These are phyloP conservation scores for Benthosema pterotum DNA, from an alignment of 2,797 vertebrate species.

Conservation along the genomic window DNA sequence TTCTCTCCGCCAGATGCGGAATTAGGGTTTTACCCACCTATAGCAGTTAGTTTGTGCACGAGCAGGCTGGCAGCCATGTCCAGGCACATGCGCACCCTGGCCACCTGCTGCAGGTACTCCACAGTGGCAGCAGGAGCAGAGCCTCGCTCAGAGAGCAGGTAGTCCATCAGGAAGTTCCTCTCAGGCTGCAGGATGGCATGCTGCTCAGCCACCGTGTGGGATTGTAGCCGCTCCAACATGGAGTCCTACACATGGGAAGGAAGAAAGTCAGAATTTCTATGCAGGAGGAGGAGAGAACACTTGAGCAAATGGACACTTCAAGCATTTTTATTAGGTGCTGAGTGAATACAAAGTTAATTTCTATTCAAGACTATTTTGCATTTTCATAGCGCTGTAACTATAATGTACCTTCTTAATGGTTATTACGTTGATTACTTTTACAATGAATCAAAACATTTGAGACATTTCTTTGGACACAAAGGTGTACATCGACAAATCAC, in stretches of 20 bases:
- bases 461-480: not conserved
- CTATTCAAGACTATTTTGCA: not conserved
- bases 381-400: no score
- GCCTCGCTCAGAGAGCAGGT: conserved; percentile 16
- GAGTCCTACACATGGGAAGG: conserved; percentile 82
- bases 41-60: conserved; percentile 40
- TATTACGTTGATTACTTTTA: no score
- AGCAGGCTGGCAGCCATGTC: conserved; percentile 81
- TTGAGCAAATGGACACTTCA: no score
- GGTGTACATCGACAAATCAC: no score
- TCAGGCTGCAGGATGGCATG: conserved; percentile 67
- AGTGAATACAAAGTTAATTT: no score
- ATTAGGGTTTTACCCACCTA: conserved; percentile 50
- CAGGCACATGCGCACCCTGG: conserved; percentile 85
- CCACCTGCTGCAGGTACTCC: conserved; percentile 85
- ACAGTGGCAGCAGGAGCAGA: conserved; percentile 64
- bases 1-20: not conserved
- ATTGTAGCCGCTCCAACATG: conserved; percentile 84
- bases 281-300: no score
- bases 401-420: no score
- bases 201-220: conserved; percentile 55
- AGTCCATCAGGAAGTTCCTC: conserved; percentile 74
- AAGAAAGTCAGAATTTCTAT: not conserved
- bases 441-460: not conserved
- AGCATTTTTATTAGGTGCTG: no score